A percentile compares a stretch with the other conserved stretches of the same genome.
Conservation (phyloP, 1,140 invertebrate species). For the Anagrus nilaparvatae region DNA sequence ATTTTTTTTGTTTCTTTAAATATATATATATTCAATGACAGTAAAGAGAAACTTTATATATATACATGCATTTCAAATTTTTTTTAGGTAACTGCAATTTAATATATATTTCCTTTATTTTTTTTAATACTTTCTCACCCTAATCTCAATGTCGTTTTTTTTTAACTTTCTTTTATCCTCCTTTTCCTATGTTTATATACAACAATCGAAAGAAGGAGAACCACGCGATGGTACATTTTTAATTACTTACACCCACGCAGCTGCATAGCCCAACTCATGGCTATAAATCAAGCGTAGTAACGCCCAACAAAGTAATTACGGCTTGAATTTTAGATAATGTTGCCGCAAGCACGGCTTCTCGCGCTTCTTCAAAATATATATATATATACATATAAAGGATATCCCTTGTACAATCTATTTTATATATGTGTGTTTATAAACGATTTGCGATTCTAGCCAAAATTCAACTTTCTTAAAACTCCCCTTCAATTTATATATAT, state of each 20-base stretch:
- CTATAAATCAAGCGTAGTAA: constrained; percentile 44
- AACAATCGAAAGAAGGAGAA: constrained; percentile 25
- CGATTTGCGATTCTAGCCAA: background rate
- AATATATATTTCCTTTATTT: too few relatives aligned
- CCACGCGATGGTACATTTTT: constrained; percentile 47
- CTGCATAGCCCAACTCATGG: constrained; percentile 41
- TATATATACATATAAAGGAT: background rate
- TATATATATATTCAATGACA: too few relatives aligned
- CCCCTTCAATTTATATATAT: too few relatives aligned
- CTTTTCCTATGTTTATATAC: constrained; percentile 16
- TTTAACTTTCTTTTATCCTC: constrained; percentile 19
- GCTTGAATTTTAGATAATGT: constrained; percentile 47
- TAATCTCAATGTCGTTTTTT: constrained; percentile 21
- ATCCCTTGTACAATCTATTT: background rate
- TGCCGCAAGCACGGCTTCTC: constrained; percentile 41
- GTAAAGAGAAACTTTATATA: too few relatives aligned
- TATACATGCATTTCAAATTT: too few relatives aligned
- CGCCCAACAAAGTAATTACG: constrained; percentile 45
- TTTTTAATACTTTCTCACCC: constrained; percentile 25
- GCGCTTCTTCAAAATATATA: constrained; percentile 9
- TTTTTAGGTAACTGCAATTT: too few relatives aligned
- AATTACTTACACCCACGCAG: constrained; percentile 47
- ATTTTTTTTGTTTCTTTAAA: too few relatives aligned
- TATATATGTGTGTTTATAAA: background rate
- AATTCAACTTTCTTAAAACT: too few relatives aligned